Base-by-base conservation (phyloP, 2,113 vertebrate species). In the Oncorhynchus tshawytscha region DNA sequence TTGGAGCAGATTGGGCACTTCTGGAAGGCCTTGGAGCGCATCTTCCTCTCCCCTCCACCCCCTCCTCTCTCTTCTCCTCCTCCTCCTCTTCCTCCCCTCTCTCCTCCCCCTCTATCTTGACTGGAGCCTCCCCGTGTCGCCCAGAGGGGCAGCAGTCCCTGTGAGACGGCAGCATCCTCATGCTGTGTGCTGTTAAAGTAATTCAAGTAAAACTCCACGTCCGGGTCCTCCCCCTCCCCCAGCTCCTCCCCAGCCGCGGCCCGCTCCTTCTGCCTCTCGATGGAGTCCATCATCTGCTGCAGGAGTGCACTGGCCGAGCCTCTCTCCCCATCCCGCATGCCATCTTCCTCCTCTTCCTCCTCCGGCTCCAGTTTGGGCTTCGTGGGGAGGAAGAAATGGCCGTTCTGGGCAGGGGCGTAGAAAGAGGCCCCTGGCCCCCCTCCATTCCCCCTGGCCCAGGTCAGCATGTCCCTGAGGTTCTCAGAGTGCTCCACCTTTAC, bases 171-270 rank as follows among this genome's bases (percentile, higher is more conserved):
- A 0, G 94, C 3, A 77, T 96, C 96, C 39, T 94, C 96, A 1
- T 87, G 89, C 78, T 93, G 92, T 39, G 94, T 89, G 89, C 94
- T 90, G 91, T 96, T 95, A 89, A 99, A 99, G 89, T 98, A 99
- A 93, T 98, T 99, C 96, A 99, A 96, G 95, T 98, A 99, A 96
- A 97, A 97, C 93, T 99, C 97, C 95, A 99, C 93, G 20, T 98
- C 96, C 1, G 94, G 95, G 78, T 98, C 96, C 49, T 98, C 96
- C 0, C 95, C 93, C 0, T 92, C 95, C 0, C 94, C 93, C 74
- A 93, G 95, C 1, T 96, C 96, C 71, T 93, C 94, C 4, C 88
- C 91, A 0, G 90, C 80, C 2, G 84, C 87, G 49, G 67, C 86
- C 16, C 82, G 91, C 75, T 85, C 92, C 73, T 93, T 93, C 87